phyloP scores from a whole-genome alignment of 1,140 invertebrate species.

The Zaprionus ornatus region DNA sequence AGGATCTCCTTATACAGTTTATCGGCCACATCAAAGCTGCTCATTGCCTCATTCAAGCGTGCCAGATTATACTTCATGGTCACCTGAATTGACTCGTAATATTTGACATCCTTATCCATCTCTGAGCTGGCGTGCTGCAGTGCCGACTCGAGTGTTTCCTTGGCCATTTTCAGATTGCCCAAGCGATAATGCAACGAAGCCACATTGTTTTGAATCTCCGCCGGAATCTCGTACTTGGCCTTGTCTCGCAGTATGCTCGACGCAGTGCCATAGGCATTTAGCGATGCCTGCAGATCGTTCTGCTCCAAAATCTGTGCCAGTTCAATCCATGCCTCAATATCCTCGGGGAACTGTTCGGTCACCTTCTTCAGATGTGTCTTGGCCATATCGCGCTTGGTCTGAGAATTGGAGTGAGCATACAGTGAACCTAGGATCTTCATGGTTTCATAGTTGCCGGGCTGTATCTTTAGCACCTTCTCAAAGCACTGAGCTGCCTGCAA shows the following conservation, averaged over 20 bases:
- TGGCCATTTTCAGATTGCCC: slow-evolving; percentile 92
- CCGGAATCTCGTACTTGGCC: slow-evolving; percentile 96
- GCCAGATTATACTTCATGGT: slow-evolving; percentile 99
- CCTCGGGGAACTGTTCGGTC: slow-evolving; percentile 98
- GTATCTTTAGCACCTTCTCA: slow-evolving; percentile 98
- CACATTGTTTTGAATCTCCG: slow-evolving; percentile 99
- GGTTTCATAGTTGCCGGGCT: slow-evolving; percentile 99
- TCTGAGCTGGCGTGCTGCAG: slow-evolving; percentile 92
- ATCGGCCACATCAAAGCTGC: slow-evolving; percentile 97
- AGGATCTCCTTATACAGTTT: slow-evolving; percentile 98
- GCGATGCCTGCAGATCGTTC: slow-evolving; percentile 93
- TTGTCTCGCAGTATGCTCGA: slow-evolving; percentile 97
- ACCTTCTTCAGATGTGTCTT: slow-evolving; percentile 96
- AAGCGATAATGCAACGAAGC: slow-evolving; percentile 96
- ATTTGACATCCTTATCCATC: slow-evolving; percentile 94
- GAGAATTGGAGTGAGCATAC: slow-evolving; percentile 95
- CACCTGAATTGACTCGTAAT: slow-evolving; percentile 98
- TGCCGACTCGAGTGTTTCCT: slow-evolving; percentile 94
- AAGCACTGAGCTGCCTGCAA: slow-evolving; percentile 97
- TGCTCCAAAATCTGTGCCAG: slow-evolving; percentile 99
- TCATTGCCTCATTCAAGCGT: slow-evolving; percentile 95
- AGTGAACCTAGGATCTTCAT: slow-evolving; percentile 99
- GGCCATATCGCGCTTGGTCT: slow-evolving; percentile 96
- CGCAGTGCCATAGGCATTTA: slow-evolving; percentile 97
- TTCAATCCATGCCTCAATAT: slow-evolving; percentile 99